A percentile compares a stretch with the other conserved stretches of the same genome.
These are phyloP conservation scores for Chaetodon trifasciatus DNA, from an alignment of 2,797 vertebrate genomes.

Conservation along the genomic window DNA sequence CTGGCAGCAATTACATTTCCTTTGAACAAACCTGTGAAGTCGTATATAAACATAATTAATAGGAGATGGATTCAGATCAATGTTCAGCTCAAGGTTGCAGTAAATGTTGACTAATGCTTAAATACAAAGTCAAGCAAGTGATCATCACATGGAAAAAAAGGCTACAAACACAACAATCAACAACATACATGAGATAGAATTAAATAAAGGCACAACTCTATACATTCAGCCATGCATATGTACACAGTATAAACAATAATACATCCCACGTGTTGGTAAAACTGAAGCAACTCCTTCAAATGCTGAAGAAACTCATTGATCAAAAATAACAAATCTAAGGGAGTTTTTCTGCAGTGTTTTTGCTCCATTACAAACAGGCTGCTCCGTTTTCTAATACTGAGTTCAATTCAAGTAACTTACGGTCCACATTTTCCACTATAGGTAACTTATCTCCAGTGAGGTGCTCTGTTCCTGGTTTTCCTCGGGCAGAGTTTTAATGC, in stretches of 20 bases:
- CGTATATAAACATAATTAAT: background rate
- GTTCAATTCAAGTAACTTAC: constrained; percentile 35
- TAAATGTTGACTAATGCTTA: constrained; percentile 12
- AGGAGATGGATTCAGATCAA: background rate
- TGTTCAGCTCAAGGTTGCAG: background rate
- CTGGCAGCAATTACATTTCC: background rate
- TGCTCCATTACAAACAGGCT: background rate
- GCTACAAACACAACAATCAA: constrained; percentile 26
- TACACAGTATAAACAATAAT: constrained; percentile 38
- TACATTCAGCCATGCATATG: constrained; percentile 59
- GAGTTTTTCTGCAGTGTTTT: background rate
- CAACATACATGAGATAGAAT: constrained; percentile 1
- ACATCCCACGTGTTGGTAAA: constrained; percentile 21
- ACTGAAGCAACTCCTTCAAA: constrained; percentile 3
- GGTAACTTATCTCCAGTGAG: constrained; percentile 85
- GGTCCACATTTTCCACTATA: constrained; percentile 67
- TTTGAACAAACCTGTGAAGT: accelerated
- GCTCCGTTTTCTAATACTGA: constrained; percentile 47
- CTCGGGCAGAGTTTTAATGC: constrained; percentile 81
- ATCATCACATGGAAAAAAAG: constrained; percentile 47
- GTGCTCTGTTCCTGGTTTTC: constrained; percentile 80
- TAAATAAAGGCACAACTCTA: constrained; percentile 60
- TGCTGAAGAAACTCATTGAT: constrained; percentile 3
- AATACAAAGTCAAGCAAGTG: constrained; percentile 20
- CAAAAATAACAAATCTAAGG: background rate